Evolutionary conservation across 2,797 vertebrate species (phyloP), one percentile per base, ranked within the genome.

Genomic region (Ambastaia sidthimunki): DNA sequence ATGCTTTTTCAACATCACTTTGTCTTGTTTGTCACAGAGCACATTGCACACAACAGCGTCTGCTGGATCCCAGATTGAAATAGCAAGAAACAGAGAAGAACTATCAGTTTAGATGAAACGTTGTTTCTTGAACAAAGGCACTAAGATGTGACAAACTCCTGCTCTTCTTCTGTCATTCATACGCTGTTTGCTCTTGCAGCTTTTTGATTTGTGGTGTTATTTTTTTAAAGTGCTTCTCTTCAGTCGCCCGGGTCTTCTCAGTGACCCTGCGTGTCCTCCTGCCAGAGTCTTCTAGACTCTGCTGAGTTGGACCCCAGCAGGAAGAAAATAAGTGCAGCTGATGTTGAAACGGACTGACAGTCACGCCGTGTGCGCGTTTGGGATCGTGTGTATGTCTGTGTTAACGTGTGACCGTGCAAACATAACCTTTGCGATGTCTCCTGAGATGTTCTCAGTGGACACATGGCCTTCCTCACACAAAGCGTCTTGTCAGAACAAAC

Each of bases 121-220:
- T 44, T n/a, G 15, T 65, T 75, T 54, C 25, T 31, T 34, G 48
- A 57, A 78, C 71, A 37, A 75, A 65, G 48, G 34, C 59, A 67
- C 60, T 48, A 66, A 67, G 70, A 72, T 67, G 69, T 80, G 77
- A 72, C 69, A 80, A 80, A 34, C 60, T 67, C 34, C 31, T 67
- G 70, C 70, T 80, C 57, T 72, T 79, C 59, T 55, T 72, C 59
- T 72, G 77, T 79, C 77, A 79, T 66, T 79, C 77, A 79, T 48
- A 13, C 28, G 44, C 59, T 71, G 76, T 71, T 78, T 78, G 44
- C 60, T 47, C 34, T 47, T 52, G 31, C 57, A 13, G 57, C 50
- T 54, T 75, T 82, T 62, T 78, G 65, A 82, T 57, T 70, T 75
- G 37, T 48, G 18, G 23, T 23, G 59, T 34, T 80, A 16, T 50